Percentiles rank a stretch among this genome's conserved stretches.
Evolutionary conservation across 1,140 invertebrate genomes (phyloP).

Genomic region (Pachyrhynchus sulphureomaculatus): DNA sequence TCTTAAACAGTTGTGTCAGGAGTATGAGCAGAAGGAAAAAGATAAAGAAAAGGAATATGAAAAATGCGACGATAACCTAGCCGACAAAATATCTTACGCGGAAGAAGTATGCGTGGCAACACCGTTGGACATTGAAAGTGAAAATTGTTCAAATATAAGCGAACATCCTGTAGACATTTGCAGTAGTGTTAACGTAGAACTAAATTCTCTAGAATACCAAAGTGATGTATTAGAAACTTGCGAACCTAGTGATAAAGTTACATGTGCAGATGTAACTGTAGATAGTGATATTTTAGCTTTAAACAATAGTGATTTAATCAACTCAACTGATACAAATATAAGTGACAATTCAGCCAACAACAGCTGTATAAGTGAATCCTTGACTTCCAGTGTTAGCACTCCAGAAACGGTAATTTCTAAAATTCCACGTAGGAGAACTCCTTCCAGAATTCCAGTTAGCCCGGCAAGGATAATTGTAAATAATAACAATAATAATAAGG

Average conservation of each 20-base stretch:
- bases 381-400: conserved; percentile 66
- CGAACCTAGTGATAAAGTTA: conserved; percentile 18
- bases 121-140: conserved; percentile 52
- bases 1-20: conserved; percentile 46
- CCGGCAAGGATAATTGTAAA: conserved; percentile 32
- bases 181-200: conserved; percentile 46
- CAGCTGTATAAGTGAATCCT: conserved; percentile 57
- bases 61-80: conserved; percentile 24
- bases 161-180: conserved; percentile 50
- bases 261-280: neutral
- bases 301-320: conserved; percentile 36
- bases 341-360: conserved; percentile 37
- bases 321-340: conserved; percentile 38
- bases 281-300: conserved; percentile 28
- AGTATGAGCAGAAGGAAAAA: conserved; percentile 41
- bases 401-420: conserved; percentile 59
- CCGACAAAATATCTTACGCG: conserved; percentile 57
- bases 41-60: conserved; percentile 28
- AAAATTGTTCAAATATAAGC: conserved; percentile 48
- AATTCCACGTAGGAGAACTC: conserved; percentile 44
- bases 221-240: conserved; percentile 18
- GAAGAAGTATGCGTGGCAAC: conserved; percentile 64
- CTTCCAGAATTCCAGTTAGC: conserved; percentile 44
- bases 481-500: conserved; percentile 50
- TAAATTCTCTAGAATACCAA: conserved; percentile 40